Evolutionary conservation across 1,140 invertebrate species (phyloP), one percentile per base, ranked within the genome.

Genomic region (Pollicipes pollicipes): DNA sequence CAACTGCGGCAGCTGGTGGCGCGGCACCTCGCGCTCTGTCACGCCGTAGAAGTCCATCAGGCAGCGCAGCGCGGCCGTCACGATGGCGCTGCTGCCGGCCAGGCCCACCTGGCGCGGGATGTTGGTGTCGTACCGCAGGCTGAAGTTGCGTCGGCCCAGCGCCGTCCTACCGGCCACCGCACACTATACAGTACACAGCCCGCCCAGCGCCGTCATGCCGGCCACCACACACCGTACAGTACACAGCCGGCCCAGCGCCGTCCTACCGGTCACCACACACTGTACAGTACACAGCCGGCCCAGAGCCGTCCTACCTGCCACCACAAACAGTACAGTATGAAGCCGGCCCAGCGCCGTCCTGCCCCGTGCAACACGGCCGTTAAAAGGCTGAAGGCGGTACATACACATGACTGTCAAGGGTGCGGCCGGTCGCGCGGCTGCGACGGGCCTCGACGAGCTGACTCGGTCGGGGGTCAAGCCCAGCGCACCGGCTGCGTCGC

Each of bases 71-170:
- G 76, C 74, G 21, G 76, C 76, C 28, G 76, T 77, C 24, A 78
- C 77, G 69, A 78, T 78, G 64, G 78, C 78, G 71, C 76, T 77
- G 66, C 75, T 76, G 27, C 78, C 78, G 58, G 78, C 78, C 32
- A 78, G 70, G 3, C 78, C 78, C 58, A 78, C 77, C 74, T 78
- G 77, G 37, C 78, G 69, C 27, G 77, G 78, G 66, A 78, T 77
- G 71, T 78, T 78, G 0, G 78, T 78, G 73, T 78, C 77, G 72
- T 78, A 78, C 32, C 76, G 76, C 67, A 78, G 73, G 21, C 77
- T 77, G 71, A 78, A 78, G 69, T 78, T 78, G n/a, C 76, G 72
- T 26, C 74, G 74, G 13, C 75, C 74, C 29, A 78, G 64, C 21
- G 74, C 76, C 70, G 77, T 76, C 68, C 76, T 77, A 70, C 45